phyloP scores from a whole-genome alignment of 1,140 invertebrate genomes.

The Micrasema longulum region DNA sequence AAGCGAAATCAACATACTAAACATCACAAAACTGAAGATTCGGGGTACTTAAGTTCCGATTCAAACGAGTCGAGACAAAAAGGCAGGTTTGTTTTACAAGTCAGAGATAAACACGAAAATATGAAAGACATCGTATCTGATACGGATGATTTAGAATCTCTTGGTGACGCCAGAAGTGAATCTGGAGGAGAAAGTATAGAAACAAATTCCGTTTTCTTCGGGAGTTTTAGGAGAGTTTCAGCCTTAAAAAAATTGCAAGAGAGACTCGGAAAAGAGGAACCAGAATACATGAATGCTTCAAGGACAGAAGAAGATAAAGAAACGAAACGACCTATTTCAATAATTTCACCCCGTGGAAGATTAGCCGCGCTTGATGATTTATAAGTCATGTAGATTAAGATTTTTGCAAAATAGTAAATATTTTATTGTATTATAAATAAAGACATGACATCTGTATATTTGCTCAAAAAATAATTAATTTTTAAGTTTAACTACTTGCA shows the following conservation, averaged over 20 bases:
- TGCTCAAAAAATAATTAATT: no score
- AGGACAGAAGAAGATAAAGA: constrained; percentile 34
- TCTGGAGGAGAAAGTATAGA: constrained; percentile 87
- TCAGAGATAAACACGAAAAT: constrained; percentile 55
- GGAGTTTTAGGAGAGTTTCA: constrained; percentile 66
- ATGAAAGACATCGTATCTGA: constrained; percentile 47
- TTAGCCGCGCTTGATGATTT: constrained; percentile 41
- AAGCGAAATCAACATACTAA: constrained; percentile 63
- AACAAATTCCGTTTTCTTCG: constrained; percentile 85
- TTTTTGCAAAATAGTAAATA: neutral
- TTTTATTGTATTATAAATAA: no score
- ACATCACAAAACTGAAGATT: constrained; percentile 69
- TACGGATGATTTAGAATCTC: constrained; percentile 76
- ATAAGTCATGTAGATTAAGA: neutral
- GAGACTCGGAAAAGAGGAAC: constrained; percentile 29
- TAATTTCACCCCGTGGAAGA: constrained; percentile 37
- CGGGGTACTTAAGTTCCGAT: constrained; percentile 78
- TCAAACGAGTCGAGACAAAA: constrained; percentile 70
- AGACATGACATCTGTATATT: no score
- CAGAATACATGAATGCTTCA: neutral
- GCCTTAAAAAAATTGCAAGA: constrained; percentile 23
- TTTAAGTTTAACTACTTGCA: no score
- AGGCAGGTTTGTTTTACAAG: constrained; percentile 63
- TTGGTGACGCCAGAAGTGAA: constrained; percentile 81
- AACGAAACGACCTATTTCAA: constrained; percentile 29